These are phyloP conservation scores for Rhopalosiphum padi DNA, from an alignment of 1,140 invertebrate species.

Conservation along the genomic window DNA sequence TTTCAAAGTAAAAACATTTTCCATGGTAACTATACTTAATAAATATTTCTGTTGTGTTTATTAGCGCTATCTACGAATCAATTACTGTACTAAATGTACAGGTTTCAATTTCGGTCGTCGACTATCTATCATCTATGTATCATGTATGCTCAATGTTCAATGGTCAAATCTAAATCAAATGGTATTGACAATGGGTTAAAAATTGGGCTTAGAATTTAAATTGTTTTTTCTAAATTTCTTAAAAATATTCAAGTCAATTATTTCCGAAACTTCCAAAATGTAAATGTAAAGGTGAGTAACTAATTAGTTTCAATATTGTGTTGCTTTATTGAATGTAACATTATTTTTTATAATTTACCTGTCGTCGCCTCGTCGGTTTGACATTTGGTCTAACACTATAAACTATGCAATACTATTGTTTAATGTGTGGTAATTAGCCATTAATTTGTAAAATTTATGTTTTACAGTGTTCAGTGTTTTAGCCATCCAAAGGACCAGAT, in stretches of 20 bases:
- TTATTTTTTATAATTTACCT: not conserved
- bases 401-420: slow-evolving; percentile 16
- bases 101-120: not conserved
- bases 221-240: not conserved
- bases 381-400: not conserved
- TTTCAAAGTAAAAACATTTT: no score
- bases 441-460: slow-evolving; percentile 38
- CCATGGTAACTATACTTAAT: not conserved
- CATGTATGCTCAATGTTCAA: not conserved
- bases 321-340: not conserved
- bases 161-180: slow-evolving; percentile 11
- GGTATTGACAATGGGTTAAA: not conserved
- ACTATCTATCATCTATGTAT: not conserved
- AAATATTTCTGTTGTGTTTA: not conserved
- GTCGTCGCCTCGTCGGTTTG: not conserved
- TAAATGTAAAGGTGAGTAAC: slow-evolving; percentile 24
- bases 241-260: not conserved
- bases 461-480: slow-evolving; percentile 15
- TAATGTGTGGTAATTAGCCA: slow-evolving; percentile 32
- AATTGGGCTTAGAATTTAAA: slow-evolving; percentile 27
- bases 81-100: not conserved
- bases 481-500: slow-evolving; percentile 10
- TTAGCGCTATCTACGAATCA: not conserved
- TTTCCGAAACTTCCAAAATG: slow-evolving; percentile 32
- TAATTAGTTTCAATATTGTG: not conserved